Evolutionary conservation across 2,888 invertebrate genomes (phyloP).

Genomic region (Spialia ferax): DNA sequence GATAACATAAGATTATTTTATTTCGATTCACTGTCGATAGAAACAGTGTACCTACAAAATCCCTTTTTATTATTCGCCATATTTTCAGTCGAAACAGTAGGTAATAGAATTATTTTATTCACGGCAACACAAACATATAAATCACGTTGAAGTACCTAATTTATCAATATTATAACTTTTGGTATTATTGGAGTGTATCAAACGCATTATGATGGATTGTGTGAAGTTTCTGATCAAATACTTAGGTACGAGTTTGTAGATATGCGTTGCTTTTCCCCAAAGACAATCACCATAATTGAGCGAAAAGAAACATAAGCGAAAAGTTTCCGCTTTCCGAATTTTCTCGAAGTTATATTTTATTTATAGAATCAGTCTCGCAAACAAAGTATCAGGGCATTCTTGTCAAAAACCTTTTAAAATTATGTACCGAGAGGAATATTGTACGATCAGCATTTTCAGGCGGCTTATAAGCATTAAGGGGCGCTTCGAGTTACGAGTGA

Average conservation of each 20-base stretch:
- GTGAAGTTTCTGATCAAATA: slow-evolving; percentile 30
- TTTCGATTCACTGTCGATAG: slow-evolving; percentile 4
- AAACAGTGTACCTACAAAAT: slow-evolving; percentile 11
- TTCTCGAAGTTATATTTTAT: slow-evolving; percentile 52
- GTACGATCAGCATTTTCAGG: slow-evolving; percentile 59
- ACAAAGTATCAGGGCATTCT: slow-evolving; percentile 27
- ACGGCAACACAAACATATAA: slow-evolving; percentile 34
- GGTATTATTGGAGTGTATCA: slow-evolving; percentile 37
- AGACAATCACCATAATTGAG: slow-evolving; percentile 55
- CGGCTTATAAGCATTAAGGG: slow-evolving; percentile 61
- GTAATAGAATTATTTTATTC: slow-evolving; percentile 34
- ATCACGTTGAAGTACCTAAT: slow-evolving; percentile 33
- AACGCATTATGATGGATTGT: slow-evolving; percentile 38
- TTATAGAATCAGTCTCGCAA: slow-evolving; percentile 43
- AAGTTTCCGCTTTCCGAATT: slow-evolving; percentile 47
- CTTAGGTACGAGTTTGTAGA: slow-evolving; percentile 28
- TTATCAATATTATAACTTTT: slow-evolving; percentile 40
- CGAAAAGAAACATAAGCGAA: slow-evolving; percentile 54
- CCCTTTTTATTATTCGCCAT: slow-evolving; percentile 23
- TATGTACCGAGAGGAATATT: slow-evolving; percentile 32
- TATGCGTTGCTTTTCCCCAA: slow-evolving; percentile 31
- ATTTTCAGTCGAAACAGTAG: slow-evolving; percentile 30
- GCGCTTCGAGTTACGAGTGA: slow-evolving; percentile 52
- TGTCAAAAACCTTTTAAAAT: slow-evolving; percentile 36
- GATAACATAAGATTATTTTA: slow-evolving; percentile 13